These are phyloP conservation scores for Anthoscopus minutus DNA, from an alignment of 2,113 vertebrate species.

Conservation along the genomic window DNA sequence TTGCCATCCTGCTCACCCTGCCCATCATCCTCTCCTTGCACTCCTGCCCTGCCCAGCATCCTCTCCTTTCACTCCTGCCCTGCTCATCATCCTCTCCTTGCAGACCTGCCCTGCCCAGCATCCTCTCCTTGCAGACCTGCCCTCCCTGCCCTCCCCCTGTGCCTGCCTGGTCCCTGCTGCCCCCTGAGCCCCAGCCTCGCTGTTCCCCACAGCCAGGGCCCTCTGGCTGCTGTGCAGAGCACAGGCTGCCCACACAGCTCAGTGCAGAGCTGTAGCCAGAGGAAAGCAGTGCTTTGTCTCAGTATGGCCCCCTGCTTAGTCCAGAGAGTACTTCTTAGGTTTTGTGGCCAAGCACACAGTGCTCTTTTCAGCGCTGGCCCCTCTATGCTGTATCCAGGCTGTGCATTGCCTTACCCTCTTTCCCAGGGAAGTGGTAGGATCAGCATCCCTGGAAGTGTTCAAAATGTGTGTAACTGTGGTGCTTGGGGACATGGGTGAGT, in stretches of 20 bases:
- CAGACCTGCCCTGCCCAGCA: background rate
- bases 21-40: no score
- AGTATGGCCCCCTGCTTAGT: background rate
- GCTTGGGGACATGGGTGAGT: background rate
- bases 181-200: background rate
- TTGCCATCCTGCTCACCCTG: no score
- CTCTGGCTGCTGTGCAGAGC: background rate
- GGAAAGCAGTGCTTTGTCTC: background rate
- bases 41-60: no score
- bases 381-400: background rate
- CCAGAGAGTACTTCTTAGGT: accelerated
- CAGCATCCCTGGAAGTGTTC: background rate
- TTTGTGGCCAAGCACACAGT: background rate
- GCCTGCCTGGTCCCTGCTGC: background rate
- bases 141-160: accelerated
- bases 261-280: background rate
- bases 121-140: background rate
- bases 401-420: background rate
- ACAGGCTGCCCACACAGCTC: background rate
- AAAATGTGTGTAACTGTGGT: background rate
- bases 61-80: background rate
- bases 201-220: background rate
- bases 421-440: background rate
- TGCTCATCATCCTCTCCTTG: background rate
- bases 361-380: background rate